Evolutionary conservation across 2,113 vertebrate species (phyloP).

Genomic region (Pitta sordida): DNA sequence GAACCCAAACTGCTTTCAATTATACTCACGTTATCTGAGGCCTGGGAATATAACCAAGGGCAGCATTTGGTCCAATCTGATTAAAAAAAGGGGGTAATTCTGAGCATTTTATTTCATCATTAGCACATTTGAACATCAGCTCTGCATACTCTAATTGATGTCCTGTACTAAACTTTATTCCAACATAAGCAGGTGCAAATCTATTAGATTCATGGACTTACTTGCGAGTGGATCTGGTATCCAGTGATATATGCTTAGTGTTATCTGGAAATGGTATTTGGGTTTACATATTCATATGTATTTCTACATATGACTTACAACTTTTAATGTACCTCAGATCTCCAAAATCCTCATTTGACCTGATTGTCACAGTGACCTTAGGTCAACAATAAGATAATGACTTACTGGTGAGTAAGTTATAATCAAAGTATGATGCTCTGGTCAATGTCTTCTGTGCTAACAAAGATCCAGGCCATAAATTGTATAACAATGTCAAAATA

Average conservation of each 20-base stretch:
- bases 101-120: neutral
- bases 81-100: slow-evolving; percentile 22
- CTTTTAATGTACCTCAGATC: neutral
- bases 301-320: neutral
- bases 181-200: neutral
- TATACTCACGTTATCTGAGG: slow-evolving; percentile 22
- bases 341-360: neutral
- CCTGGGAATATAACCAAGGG: neutral
- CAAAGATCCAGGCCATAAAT: neutral
- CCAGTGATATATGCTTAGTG: neutral
- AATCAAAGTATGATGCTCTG: neutral
- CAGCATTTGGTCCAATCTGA: slow-evolving; percentile 4
- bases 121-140: neutral
- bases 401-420: neutral
- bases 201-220: neutral
- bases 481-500: neutral
- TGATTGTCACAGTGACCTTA: neutral
- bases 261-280: neutral
- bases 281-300: neutral
- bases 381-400: neutral
- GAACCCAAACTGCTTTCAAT: slow-evolving; percentile 41
- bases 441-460: neutral
- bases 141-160: neutral
- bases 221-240: neutral
- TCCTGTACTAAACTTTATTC: neutral